Conservation (phyloP, 1,140 invertebrate species). For the Metaphire vulgaris region DNA sequence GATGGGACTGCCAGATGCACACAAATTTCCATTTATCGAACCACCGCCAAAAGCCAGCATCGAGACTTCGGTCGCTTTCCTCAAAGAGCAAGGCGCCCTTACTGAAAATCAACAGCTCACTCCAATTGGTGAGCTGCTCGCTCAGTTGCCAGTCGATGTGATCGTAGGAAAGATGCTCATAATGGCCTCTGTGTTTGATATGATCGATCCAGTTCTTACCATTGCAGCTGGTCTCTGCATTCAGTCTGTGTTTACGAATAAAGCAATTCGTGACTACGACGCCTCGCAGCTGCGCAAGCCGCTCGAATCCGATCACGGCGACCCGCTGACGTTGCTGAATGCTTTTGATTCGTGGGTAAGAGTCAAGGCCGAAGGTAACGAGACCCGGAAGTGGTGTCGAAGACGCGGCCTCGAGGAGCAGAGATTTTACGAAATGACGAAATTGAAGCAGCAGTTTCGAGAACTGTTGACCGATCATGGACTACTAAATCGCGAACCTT, state of each 20-base stretch:
- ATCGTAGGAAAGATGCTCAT: constrained; percentile 93
- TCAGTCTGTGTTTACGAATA: constrained; percentile 83
- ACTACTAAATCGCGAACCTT: constrained; percentile 30
- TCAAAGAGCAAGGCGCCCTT: constrained; percentile 59
- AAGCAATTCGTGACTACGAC: constrained; percentile 75
- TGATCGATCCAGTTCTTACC: constrained; percentile 81
- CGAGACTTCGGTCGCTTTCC: constrained; percentile 71
- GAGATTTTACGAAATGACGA: constrained; percentile 90
- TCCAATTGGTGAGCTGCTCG: constrained; percentile 75
- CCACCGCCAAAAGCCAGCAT: constrained; percentile 69
- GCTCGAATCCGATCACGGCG: constrained; percentile 86
- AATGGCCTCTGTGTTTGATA: constrained; percentile 74
- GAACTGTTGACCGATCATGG: constrained; percentile 68
- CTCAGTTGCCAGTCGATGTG: constrained; percentile 87
- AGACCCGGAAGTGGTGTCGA: constrained; percentile 74
- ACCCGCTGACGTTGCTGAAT: constrained; percentile 84
- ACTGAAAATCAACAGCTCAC: constrained; percentile 79
- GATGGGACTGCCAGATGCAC: constrained; percentile 81
- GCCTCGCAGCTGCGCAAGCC: constrained; percentile 58
- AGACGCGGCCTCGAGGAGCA: constrained; percentile 87
- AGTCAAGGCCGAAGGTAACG: constrained; percentile 49
- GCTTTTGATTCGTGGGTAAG: constrained; percentile 80
- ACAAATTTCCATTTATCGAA: constrained; percentile 90
- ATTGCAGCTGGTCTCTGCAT: constrained; percentile 86
- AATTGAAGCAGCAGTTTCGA: constrained; percentile 81